These are phyloP conservation scores for Dipodomys merriami DNA, from an alignment of 2,113 vertebrate species.

Conservation along the genomic window DNA sequence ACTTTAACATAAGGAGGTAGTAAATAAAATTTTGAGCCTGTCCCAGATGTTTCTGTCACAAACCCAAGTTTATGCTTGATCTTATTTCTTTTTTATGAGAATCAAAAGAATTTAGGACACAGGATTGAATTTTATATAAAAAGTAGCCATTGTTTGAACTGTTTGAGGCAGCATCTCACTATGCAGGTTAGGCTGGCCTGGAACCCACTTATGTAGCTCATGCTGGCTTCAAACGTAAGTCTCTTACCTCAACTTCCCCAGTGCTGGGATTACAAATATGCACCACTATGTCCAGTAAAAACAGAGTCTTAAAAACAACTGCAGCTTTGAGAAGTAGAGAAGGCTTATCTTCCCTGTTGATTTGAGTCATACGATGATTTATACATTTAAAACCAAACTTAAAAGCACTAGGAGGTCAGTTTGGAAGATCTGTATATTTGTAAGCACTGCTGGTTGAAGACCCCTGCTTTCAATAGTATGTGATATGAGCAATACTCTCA, in stretches of 20 bases:
- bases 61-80: constrained; percentile 11
- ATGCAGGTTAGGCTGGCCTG: no score
- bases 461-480: neutral
- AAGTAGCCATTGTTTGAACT: neutral
- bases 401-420: neutral
- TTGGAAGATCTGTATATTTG: neutral
- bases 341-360: neutral
- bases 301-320: constrained; percentile 36
- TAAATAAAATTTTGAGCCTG: constrained; percentile 34
- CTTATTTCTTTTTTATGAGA: constrained; percentile 11
- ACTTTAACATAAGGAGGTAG: neutral
- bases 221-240: no score
- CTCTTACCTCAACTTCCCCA: no score
- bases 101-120: constrained; percentile 31
- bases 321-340: neutral
- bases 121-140: neutral
- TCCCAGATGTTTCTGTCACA: neutral
- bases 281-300: neutral
- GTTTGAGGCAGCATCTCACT: no score
- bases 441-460: neutral
- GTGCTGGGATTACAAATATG: no score
- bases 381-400: neutral
- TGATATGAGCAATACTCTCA: neutral
- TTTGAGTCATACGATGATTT: constrained; percentile 36
- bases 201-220: no score